Evolutionary conservation across 2,113 vertebrate species (phyloP).

Genomic region (Blennius ocellaris): DNA sequence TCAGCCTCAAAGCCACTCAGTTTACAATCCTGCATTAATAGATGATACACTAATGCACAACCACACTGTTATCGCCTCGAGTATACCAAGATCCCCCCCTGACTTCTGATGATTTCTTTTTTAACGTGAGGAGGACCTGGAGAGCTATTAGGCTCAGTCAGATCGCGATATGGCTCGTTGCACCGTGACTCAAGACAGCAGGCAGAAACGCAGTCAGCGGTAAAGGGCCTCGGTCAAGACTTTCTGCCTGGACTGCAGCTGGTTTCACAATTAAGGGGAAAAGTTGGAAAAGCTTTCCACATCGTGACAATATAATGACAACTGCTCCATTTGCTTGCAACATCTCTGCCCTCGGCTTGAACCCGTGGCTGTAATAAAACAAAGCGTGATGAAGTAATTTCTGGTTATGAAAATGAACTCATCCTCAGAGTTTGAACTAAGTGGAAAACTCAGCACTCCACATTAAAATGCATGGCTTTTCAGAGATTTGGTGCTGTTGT

Average conservation of each 20-base stretch:
- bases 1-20: background rate
- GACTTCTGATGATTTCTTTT: conserved; percentile 31
- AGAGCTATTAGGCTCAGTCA: conserved; percentile 37
- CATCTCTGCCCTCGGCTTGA: conserved; percentile 40
- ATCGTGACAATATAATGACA: conserved; percentile 45
- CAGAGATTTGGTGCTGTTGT: background rate
- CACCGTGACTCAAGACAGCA: conserved; percentile 43
- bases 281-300: conserved; percentile 46
- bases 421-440: background rate
- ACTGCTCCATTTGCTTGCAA: conserved; percentile 39
- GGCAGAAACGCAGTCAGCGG: conserved; percentile 10
- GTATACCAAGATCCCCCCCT: background rate
- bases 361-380: conserved; percentile 23
- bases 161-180: conserved; percentile 45
- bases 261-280: conserved; percentile 54
- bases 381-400: conserved; percentile 21
- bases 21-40: background rate
- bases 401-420: conserved; percentile 20
- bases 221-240: conserved; percentile 52
- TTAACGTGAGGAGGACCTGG: conserved; percentile 29
- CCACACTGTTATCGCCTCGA: conserved; percentile 15
- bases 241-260: conserved; percentile 62
- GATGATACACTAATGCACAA: conserved; percentile 2
- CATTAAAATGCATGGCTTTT: background rate
- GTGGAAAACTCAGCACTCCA: background rate